Base-by-base conservation (phyloP, 2,888 invertebrate genomes). In the Myopa tessellatipennis region DNA sequence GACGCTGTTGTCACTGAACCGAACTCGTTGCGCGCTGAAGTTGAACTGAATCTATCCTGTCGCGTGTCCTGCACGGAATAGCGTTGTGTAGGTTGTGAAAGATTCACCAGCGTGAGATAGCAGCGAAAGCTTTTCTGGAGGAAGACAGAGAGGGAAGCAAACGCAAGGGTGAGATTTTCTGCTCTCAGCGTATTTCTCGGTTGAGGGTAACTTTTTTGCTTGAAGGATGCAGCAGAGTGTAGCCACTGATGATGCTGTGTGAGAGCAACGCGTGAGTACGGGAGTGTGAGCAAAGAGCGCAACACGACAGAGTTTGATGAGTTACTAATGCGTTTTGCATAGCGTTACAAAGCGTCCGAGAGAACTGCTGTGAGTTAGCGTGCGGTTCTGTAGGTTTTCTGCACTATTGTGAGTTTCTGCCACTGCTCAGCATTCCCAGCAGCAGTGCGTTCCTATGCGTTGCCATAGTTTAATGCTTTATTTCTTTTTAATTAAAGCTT, bases 1-100 rank as follows among this genome's bases (percentile, higher is more conserved):
- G 65, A 65, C 34, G 74, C 65, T 67, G 34, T 74, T 52, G 34
- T 16, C 34, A 36, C 52, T 16, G 78, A 85, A 87, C 87, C 85
- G 85, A 81, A 83, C 82, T 81, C 85, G 85, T 82, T 84, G 87
- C 85, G 84, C 84, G 85, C 81, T 83, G 80, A 80, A 82, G 82
- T 81, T 81, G 80, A 81, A 83, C 83, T 83, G 82, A 83, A 81
- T 81, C 10, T 71, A 61, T 45, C 52, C 74, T 65, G 74, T 36
- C 74, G 52, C 16, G 45, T 40, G 67, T 55, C 55, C 65, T 65
- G 50, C 38, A 50, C 14, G 40, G 68, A 40, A 34, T 16, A 75
- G 58, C 60, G 45, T 8, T 45, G 45, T 45, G 45, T 12, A 55
- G 26, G 58, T 40, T 18, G 55, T 36, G 8, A 38, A 61, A 36